Conservation (phyloP, 2,113 vertebrate genomes). For the Microtus oregoni region DNA sequence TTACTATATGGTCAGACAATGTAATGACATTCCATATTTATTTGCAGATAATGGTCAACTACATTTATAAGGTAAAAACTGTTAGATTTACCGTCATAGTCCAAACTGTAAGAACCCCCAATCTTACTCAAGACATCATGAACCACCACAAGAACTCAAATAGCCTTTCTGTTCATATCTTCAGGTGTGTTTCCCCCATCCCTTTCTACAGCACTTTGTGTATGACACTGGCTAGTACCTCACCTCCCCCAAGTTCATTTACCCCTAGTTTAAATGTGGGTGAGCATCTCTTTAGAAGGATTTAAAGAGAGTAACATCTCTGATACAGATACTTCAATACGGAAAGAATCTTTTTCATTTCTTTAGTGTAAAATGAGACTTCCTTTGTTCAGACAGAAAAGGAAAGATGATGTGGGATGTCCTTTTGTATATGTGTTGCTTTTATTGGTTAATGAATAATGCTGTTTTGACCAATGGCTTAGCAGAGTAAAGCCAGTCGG, state of each 20-base stretch:
- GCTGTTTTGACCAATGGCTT: too few species aligned
- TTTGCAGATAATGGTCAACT: neutral
- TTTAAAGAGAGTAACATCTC: neutral
- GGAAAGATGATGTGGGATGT: too few species aligned
- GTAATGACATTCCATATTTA: neutral
- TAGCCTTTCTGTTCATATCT: accelerated
- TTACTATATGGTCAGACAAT: neutral
- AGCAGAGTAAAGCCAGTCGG: too few species aligned
- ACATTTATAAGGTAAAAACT: neutral
- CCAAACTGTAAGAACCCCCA: neutral
- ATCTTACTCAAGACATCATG: neutral
- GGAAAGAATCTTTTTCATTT: neutral
- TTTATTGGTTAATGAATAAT: too few species aligned
- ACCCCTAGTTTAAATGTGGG: neutral
- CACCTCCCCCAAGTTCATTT: too few species aligned
- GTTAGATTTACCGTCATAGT: neutral
- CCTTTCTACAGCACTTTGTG: accelerated
- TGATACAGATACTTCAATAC: accelerated
- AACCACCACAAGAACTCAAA: neutral
- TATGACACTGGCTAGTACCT: neutral
- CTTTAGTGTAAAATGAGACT: too few species aligned
- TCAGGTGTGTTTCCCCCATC: accelerated
- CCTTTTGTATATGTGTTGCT: too few species aligned
- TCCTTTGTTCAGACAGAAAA: too few species aligned
- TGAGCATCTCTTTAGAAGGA: neutral